phyloP scores from a whole-genome alignment of 37 sponge, comb jelly and placozoan species.

The Ianthella basta region DNA sequence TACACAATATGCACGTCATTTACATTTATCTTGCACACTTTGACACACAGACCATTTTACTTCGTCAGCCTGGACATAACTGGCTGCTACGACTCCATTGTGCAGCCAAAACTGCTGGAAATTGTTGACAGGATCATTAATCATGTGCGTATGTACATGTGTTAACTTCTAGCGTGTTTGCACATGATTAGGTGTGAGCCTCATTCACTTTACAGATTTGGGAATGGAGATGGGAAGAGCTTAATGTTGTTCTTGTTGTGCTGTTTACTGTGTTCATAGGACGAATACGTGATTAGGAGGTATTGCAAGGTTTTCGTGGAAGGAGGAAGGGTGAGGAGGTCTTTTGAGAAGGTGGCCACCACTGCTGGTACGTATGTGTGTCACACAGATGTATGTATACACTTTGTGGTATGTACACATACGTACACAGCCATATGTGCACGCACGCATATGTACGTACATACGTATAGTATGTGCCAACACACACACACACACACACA shows the following conservation, averaged over 20 bases:
- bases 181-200: background rate
- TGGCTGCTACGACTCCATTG: slow-evolving; percentile 54
- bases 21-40: no score
- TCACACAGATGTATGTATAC: no score
- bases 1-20: no score
- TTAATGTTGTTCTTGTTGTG: background rate
- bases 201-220: background rate
- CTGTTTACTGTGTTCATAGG: slow-evolving; percentile 17
- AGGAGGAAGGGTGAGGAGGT: slow-evolving; percentile 18
- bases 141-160: background rate
- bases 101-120: slow-evolving; percentile 20
- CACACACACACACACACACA: no score
- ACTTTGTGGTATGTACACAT: no score
- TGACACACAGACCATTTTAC: slow-evolving; percentile 14
- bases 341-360: slow-evolving; percentile 37
- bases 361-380: slow-evolving; percentile 39
- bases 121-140: slow-evolving; percentile 27
- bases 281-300: slow-evolving; percentile 38
- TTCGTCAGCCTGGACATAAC: slow-evolving; percentile 50
- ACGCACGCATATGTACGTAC: no score
- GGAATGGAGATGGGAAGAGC: background rate
- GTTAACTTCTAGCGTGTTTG: background rate
- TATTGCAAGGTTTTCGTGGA: slow-evolving; percentile 27
- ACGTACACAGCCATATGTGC: no score
- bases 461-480: no score